Evolutionary conservation across 2,888 invertebrate species (phyloP).

Genomic region (Tipula confusa): DNA sequence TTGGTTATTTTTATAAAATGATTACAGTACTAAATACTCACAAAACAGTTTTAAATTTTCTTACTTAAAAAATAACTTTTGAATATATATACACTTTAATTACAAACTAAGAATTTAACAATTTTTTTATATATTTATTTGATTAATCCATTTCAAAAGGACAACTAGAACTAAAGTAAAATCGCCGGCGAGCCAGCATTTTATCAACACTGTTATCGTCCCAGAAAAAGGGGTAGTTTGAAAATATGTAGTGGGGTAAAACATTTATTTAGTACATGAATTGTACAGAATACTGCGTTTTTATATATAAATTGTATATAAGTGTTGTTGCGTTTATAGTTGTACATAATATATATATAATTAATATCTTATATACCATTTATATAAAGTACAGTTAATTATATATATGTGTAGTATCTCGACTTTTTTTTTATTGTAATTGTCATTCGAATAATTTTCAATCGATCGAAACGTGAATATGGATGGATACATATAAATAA

Average conservation of each 20-base stretch:
- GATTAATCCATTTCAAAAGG: neutral
- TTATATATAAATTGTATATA: neutral
- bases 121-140: neutral
- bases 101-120: neutral
- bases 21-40: conserved; percentile 3
- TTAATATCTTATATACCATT: neutral
- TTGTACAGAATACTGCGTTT: neutral
- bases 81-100: neutral
- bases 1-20: conserved; percentile 13
- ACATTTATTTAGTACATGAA: neutral
- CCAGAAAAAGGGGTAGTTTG: neutral
- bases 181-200: neutral
- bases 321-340: neutral
- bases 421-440: neutral
- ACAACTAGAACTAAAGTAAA: neutral
- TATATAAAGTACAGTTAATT: neutral
- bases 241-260: neutral
- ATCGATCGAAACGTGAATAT: neutral
- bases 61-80: neutral
- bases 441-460: neutral
- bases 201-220: neutral
- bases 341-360: too few species aligned
- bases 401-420: neutral
- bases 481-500: neutral
- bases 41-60: neutral